Base-by-base conservation (phyloP, 1,140 invertebrate species). In the Littorina saxatilis region DNA sequence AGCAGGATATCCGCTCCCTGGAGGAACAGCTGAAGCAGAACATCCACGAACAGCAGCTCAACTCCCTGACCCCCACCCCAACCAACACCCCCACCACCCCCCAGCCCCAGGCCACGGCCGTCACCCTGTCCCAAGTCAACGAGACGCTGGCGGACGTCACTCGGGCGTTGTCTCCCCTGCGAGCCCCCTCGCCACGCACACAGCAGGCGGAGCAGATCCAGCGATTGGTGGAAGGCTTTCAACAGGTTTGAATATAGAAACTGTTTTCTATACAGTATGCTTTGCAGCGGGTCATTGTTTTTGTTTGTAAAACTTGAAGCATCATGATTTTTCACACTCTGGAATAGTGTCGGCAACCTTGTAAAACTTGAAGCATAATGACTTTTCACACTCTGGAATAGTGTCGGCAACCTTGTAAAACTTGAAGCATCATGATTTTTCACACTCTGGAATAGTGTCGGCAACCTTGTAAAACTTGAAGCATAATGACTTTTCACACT, bases 121-220 rank as follows among this genome's bases (percentile, higher is more conserved):
- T 78, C 37, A 23, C 39, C 13, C 35, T 78, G 23, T 13, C 55
- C 7, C 76, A 78, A 4, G 76, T 78, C 55, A 78, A 43, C n/a
- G 76, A 78, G 2, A 20, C 76, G 7, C 58, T 78, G 35, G 35
- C 37, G 1, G 55, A 63, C 23, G 76, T 78, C 55, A 27, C 76
- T 13, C 27, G 43, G 32, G 52, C 55, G 4, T 63, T 78, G 58
- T 78, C 76, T n/a, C 76, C 76, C 32, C 76, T 43, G 29, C 37
- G 82, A 35, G 39, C 79, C 35, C 76, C 79, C 11, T 83, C 82
- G 39, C 80, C 84, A 29, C 84, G 68, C 27, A 63, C 80, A 35
- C 76, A 84, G 47, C 83, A 80, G 27, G 81, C 80, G 11, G 83
- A 83, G 47, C 78, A 83, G 37, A 86, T 86, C 50, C 83, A 86